Percentiles rank a stretch among this genome's conserved stretches.
phyloP scores from a whole-genome alignment of 2,113 vertebrate genomes.

The Pagrus major region DNA sequence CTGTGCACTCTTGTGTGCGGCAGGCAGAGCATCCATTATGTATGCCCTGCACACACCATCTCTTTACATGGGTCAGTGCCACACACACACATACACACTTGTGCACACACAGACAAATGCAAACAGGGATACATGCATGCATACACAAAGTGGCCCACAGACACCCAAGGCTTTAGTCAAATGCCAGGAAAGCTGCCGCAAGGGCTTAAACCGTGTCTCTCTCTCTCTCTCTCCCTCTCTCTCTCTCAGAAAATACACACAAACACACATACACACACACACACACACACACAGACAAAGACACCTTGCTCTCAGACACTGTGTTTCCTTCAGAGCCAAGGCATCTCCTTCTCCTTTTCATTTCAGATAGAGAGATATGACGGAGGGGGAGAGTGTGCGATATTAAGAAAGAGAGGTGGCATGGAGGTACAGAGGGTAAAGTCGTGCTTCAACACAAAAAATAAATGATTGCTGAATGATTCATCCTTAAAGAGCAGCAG shows the following conservation, averaged over 20 bases:
- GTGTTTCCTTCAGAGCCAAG: slow-evolving; percentile 31
- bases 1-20: slow-evolving; percentile 54
- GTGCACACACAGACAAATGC: slow-evolving; percentile 7
- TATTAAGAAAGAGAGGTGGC: slow-evolving; percentile 55
- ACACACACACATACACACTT: slow-evolving; percentile 2
- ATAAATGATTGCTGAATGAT: slow-evolving; percentile 64
- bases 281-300: slow-evolving; percentile 2
- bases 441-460: slow-evolving; percentile 58
- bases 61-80: slow-evolving; percentile 77
- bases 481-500: slow-evolving; percentile 50
- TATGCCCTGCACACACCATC: slow-evolving; percentile 67
- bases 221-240: background rate
- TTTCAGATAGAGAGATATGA: slow-evolving; percentile 49
- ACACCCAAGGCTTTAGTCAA: slow-evolving; percentile 70
- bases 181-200: slow-evolving; percentile 65
- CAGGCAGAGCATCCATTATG: slow-evolving; percentile 76
- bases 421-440: slow-evolving; percentile 47
- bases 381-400: slow-evolving; percentile 25
- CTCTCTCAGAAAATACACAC: slow-evolving; percentile 2
- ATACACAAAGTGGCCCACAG: slow-evolving; percentile 56
- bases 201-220: slow-evolving; percentile 36
- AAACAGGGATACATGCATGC: slow-evolving; percentile 40
- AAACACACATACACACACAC: slow-evolving; percentile 1
- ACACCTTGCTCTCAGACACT: slow-evolving; percentile 44
- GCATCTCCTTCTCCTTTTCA: slow-evolving; percentile 56